Conservation (phyloP, 2,888 invertebrate species). For the Callosobruchus maculatus region DNA sequence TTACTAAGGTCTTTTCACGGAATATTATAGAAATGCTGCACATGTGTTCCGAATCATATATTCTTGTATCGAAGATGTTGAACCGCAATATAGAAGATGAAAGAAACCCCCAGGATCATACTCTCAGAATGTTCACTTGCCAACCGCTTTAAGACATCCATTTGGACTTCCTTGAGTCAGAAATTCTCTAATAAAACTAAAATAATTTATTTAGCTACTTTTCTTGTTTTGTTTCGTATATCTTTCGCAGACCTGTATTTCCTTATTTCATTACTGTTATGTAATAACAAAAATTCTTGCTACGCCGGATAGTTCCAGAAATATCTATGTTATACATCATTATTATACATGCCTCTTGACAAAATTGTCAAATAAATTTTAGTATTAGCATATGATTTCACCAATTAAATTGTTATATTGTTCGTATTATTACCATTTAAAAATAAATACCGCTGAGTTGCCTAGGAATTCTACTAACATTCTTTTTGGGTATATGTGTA, state of each 20-base stretch:
- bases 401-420: not conserved
- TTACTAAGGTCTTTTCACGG: too few relatives aligned
- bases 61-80: too few relatives aligned
- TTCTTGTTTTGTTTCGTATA: not conserved
- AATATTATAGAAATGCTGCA: too few relatives aligned
- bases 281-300: not conserved
- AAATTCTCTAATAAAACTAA: too few relatives aligned
- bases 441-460: not conserved
- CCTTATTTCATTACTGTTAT: not conserved
- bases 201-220: not conserved
- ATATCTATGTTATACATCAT: not conserved
- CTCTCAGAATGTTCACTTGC: too few relatives aligned
- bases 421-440: not conserved
- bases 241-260: not conserved
- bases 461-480: not conserved
- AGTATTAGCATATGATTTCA: not conserved
- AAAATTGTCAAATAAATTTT: not conserved
- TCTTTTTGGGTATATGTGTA: not conserved
- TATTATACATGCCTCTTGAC: not conserved
- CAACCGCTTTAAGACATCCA: too few relatives aligned
- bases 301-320: not conserved
- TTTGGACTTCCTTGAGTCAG: too few relatives aligned
- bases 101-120: too few relatives aligned
- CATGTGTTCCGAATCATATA: too few relatives aligned
- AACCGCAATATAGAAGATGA: too few relatives aligned